phyloP scores from a whole-genome alignment of 1,140 invertebrate genomes.

The Melipona quadrifasciata region DNA sequence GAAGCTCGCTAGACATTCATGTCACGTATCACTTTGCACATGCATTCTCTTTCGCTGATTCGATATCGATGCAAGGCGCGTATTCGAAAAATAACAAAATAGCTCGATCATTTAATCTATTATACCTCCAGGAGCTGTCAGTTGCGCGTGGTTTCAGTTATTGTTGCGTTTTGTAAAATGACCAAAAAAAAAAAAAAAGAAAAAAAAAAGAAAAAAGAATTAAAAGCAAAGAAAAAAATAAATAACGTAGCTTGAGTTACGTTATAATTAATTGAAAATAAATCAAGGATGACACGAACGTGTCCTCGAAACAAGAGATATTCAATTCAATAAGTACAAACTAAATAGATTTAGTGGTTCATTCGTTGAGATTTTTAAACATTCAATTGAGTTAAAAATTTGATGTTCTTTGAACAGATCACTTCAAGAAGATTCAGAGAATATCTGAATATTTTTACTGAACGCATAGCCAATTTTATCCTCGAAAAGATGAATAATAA shows the following conservation, averaged over 20 bases:
- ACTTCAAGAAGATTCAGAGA: not conserved
- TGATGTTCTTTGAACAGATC: not conserved
- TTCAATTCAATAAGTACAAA: not conserved
- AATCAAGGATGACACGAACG: not conserved
- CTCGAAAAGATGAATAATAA: not conserved
- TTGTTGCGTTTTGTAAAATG: not conserved
- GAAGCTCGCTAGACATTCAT: not conserved
- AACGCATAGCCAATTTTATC: not conserved
- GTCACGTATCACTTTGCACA: slow-evolving; percentile 30
- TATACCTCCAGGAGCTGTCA: not conserved
- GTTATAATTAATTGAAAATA: no score
- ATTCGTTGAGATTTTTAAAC: not conserved
- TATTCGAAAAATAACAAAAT: slow-evolving; percentile 24
- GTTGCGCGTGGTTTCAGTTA: not conserved
- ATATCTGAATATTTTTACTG: not conserved
- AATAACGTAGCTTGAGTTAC: no score
- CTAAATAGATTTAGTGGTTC: not conserved
- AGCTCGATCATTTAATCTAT: not conserved
- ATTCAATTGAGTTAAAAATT: not conserved
- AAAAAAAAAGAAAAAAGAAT: not conserved
- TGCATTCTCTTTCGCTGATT: slow-evolving; percentile 10
- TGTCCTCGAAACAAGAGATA: not conserved
- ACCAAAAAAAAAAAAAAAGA: not conserved
- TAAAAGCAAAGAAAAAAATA: no score
- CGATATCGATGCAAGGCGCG: slow-evolving; percentile 5